Conservation (phyloP, 2,888 invertebrate genomes). For the Myathropa florea region DNA sequence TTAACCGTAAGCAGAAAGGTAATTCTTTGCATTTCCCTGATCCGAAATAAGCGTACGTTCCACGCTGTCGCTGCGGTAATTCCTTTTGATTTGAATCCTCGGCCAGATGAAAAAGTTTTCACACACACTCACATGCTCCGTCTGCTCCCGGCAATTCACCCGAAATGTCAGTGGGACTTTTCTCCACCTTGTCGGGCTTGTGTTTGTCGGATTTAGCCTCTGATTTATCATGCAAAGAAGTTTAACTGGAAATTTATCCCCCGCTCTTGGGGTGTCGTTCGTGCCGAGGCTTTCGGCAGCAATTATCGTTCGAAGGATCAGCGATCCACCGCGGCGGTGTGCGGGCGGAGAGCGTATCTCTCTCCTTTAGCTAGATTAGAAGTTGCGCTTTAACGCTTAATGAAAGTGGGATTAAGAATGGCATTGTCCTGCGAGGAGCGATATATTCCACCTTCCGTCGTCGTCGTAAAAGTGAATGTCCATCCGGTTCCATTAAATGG, state of each 20-base stretch:
- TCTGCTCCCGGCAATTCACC: neutral
- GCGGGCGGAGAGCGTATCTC: neutral
- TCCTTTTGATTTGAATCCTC: neutral
- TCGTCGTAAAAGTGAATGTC: slow-evolving; percentile 58
- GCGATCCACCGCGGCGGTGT: neutral
- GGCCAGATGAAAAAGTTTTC: slow-evolving; percentile 20
- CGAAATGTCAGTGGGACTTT: slow-evolving; percentile 20
- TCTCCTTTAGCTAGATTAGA: slow-evolving; percentile 39
- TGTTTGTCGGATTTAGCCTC: slow-evolving; percentile 44
- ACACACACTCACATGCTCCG: neutral
- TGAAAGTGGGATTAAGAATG: slow-evolving; percentile 65
- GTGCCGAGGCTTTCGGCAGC: slow-evolving; percentile 30
- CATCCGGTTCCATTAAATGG: slow-evolving; percentile 41
- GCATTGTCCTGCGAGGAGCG: slow-evolving; percentile 37
- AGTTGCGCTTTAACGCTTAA: slow-evolving; percentile 54
- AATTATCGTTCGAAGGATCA: slow-evolving; percentile 56
- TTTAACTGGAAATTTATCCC: slow-evolving; percentile 44
- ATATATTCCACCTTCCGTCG: slow-evolving; percentile 16
- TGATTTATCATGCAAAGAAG: slow-evolving; percentile 65
- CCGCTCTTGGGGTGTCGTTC: neutral
- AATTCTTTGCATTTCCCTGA: neutral
- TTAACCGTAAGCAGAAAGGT: too few species aligned
- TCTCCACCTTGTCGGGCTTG: slow-evolving; percentile 22
- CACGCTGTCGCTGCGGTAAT: neutral
- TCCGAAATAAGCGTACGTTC: neutral